Base-by-base conservation (phyloP, 1,140 invertebrate species). In the Lordiphosa collinella region DNA sequence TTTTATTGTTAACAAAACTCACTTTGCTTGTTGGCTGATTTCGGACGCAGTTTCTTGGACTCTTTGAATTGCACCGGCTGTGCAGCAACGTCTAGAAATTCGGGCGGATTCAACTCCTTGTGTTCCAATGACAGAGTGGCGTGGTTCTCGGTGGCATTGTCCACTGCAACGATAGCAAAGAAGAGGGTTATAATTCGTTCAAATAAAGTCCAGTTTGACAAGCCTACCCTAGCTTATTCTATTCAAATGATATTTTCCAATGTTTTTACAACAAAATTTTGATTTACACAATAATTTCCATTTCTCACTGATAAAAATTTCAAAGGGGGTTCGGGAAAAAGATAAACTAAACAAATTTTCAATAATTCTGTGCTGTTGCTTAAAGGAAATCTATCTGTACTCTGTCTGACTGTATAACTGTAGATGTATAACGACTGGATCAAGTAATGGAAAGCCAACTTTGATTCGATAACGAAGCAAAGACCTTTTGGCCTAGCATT, bases 1-100 rank as follows among this genome's bases (percentile, higher is more conserved):
- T 22, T 22, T 5, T 22, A 22, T 4, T 22, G 4, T 4, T 5
- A 22, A 22, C 4, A 34, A 6, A 7, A 53, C 63, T 60, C 14
- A 84, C 78, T 84, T 64, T 84, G 78, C 41, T 84, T 84, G 50
- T 84, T 84, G 34, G 78, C 78, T 14, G 64, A 84, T 36, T 84
- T 84, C 16, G 78, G 79, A 7, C 78, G 78, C 53, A 65, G 71
- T 13, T 60, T 47, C 6, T 67, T 73, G 9, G 59, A 34, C 11
- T 82, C 78, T 36, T 68, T 60, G 16, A 67, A 82, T 8, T 58
- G 31, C 1, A 72, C 76, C 14, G 62, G 58, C 18, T 69, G 47
- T 32, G 62, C 34, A 10, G 43, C 44, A 22, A 29, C 14, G 7
- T 54, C 49, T 31, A 37, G 14, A 7, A 35, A 36, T 50, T 69